Evolutionary conservation across 2,888 invertebrate genomes (phyloP), one percentile per base, ranked within the genome.

Genomic region (Agriopis aurantiaria): DNA sequence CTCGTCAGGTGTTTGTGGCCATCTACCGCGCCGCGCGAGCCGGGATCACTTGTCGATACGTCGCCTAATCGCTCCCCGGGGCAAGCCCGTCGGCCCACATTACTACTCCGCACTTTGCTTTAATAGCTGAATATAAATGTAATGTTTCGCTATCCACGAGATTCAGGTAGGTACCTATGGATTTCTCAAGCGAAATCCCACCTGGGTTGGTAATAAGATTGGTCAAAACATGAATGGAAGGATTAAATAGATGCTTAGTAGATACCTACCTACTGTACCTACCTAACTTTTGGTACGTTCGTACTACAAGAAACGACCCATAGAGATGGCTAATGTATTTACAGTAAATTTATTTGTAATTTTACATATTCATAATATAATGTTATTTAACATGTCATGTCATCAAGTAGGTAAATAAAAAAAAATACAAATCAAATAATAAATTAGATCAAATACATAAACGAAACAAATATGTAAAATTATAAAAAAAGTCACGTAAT

Each of bases 1-100:
- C 64, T 75, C 72, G 79, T 80, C 83, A 84, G 81, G 81, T 81
- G 82, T 74, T 74, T 75, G 60, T 62, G 64, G 75, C 76, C 78
- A 76, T 78, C 77, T 70, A 72, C 56, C 71, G 67, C 61, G n/a
- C 48, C 17, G 55, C 14, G 69, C 52, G 52, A 9, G 49, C 64
- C 67, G 68, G 68, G 71, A 72, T 71, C 72, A 60, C 70, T 73
- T 57, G 73, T 73, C 76, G 77, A 77, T 77, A 74, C 77, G 75
- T 60, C 55, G 65, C 69, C 75, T 78, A 78, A 78, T 78, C 76
- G 74, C 73, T 75, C 79, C 77, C 78, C 65, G 59, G 70, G 74
- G 75, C 71, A 57, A 23, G 48, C 59, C 69, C 73, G 55, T 40
- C 75, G 63, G 63, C 71, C 74, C 70, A 60, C 71, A 71, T 69